Evolutionary conservation across 2,888 invertebrate species (phyloP), one percentile per base, ranked within the genome.

Genomic region (Agriopis marginaria): DNA sequence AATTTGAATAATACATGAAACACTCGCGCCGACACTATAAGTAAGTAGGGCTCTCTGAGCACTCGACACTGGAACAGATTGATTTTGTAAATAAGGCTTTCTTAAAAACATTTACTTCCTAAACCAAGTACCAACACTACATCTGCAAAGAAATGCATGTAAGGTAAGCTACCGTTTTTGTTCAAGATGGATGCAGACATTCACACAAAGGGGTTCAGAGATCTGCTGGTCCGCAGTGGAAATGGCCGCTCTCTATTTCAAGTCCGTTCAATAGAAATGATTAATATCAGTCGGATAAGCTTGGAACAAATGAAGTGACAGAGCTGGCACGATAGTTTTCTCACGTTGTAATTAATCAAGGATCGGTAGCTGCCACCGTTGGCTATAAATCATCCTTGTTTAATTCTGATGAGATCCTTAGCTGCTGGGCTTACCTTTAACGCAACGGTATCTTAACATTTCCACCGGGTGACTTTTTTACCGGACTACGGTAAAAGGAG

Each of bases 1-100:
- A 81, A 86, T 89, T 88, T 91, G 89, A 90, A 90, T 91, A 89
- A 90, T 88, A 89, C 87, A 90, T 89, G 87, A 86, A 87, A 87
- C 83, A 84, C 73, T 79, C 76, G 76, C 79, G 77, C 77, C 78
- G 78, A 75, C 66, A 70, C 66, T 62, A 66, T 70, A 56, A 56
- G 61, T 61, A 63, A 63, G 67, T 44, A 63, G 58, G 70, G 68
- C 74, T 73, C 66, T 61, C 54, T 55, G 73, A 73, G 75, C 58
- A 73, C 71, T 63, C 42, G 47, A 42, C 39, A 53, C 53, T 55
- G 10, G 54, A 54, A 39, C n/a, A 59, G 51, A 65, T 65, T 60
- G 64, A 68, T 68, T 64, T 63, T 53, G 32, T 32, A 32, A 32
- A 32, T 32, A 32, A 32, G 32, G 32, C 32, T 32, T n/a, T n/a